phyloP scores from a whole-genome alignment of 2,888 invertebrate species.

The Idaea biselata region DNA sequence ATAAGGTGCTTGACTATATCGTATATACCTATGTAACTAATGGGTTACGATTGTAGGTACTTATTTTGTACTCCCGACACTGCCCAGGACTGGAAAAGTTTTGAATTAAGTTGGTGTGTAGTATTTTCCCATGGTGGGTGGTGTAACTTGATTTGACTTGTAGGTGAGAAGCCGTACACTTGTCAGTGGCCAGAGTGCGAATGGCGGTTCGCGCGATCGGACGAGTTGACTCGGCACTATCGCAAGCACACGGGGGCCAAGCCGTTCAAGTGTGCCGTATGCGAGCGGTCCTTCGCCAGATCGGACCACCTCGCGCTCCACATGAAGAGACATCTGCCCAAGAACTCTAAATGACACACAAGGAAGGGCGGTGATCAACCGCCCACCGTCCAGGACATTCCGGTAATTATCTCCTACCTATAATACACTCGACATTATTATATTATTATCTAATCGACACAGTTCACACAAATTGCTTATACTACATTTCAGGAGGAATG shows the following conservation, averaged over 20 bases:
- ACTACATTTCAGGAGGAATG: slow-evolving; percentile 65
- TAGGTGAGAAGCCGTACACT: slow-evolving; percentile 98
- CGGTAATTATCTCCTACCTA: slow-evolving; percentile 43
- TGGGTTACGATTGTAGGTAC: background rate
- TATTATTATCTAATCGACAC: background rate
- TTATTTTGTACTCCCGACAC: background rate
- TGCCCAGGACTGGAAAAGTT: background rate
- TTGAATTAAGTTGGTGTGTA: background rate
- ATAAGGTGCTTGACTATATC: background rate
- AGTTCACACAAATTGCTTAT: background rate
- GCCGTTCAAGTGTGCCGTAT: slow-evolving; percentile 97
- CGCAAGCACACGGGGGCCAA: slow-evolving; percentile 98
- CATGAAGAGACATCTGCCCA: slow-evolving; percentile 97
- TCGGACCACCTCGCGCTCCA: slow-evolving; percentile 97
- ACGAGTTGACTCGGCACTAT: slow-evolving; percentile 97
- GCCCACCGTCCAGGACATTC: slow-evolving; percentile 60
- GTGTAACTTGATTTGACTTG: slow-evolving; percentile 9
- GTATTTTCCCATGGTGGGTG: background rate
- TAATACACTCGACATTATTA: background rate
- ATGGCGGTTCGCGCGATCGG: slow-evolving; percentile 97
- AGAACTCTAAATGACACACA: slow-evolving; percentile 86
- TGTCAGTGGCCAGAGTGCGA: slow-evolving; percentile 99
- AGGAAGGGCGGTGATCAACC: slow-evolving; percentile 71
- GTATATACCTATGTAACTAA: background rate
- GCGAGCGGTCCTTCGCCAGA: slow-evolving; percentile 96